Conservation (phyloP, 2,797 vertebrate species). For the Halcyon badia region DNA sequence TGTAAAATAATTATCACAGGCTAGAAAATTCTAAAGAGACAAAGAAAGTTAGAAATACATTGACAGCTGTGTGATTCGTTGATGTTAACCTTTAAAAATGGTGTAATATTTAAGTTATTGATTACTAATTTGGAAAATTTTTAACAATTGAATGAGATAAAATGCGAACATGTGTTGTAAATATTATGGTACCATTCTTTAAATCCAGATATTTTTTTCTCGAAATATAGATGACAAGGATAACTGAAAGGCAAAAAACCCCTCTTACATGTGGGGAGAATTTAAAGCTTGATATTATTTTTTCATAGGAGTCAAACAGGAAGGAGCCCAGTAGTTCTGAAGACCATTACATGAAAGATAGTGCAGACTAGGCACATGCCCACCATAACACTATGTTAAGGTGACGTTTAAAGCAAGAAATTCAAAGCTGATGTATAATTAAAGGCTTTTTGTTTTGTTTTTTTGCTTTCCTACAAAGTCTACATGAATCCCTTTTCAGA, state of each 20-base stretch:
- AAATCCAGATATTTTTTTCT: background rate
- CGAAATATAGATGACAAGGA: background rate
- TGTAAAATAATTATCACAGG: background rate
- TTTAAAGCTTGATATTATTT: background rate
- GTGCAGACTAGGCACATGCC: accelerated
- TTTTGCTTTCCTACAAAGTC: background rate
- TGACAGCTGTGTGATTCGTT: background rate
- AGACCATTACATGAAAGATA: accelerated
- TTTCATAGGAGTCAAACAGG: background rate
- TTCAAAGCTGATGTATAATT: background rate
- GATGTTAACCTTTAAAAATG: background rate
- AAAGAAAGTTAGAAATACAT: background rate
- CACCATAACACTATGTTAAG: background rate
- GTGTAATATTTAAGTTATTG: background rate
- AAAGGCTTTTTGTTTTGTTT: background rate
- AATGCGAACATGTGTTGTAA: background rate
- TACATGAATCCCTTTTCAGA: background rate
- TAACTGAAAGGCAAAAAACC: background rate
- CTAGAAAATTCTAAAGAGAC: background rate
- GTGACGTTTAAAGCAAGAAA: background rate
- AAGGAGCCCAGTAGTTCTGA: background rate
- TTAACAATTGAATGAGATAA: background rate
- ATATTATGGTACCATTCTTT: background rate
- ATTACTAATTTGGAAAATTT: background rate
- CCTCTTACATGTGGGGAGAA: background rate